phyloP scores from a whole-genome alignment of 2,113 vertebrate species.

The Pelecanoides urinatrix region DNA sequence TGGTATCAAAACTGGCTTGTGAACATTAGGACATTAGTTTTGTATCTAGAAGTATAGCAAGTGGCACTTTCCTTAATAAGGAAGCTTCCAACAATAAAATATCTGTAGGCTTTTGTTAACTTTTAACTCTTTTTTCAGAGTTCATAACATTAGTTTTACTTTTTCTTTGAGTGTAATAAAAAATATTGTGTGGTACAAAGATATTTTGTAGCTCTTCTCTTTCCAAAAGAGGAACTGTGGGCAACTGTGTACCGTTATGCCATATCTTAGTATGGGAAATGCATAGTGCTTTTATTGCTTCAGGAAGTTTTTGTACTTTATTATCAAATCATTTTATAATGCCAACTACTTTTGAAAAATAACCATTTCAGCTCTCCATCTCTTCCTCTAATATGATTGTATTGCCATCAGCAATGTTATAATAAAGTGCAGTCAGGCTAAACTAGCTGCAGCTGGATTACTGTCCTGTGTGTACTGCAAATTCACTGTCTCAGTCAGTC shows the following conservation, averaged over 20 bases:
- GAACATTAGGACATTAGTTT: not conserved
- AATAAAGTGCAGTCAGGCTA: conserved; percentile 51
- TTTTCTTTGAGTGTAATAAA: conserved; percentile 18
- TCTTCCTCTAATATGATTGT: conserved; percentile 39
- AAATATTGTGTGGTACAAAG: not conserved
- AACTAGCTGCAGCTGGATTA: conserved; percentile 41
- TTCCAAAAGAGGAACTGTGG: conserved; percentile 3
- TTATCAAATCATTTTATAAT: conserved; percentile 70
- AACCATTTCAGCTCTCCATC: conserved; percentile 39
- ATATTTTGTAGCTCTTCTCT: not conserved
- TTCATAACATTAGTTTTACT: not conserved
- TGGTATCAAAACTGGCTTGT: not conserved
- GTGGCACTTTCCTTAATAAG: not conserved
- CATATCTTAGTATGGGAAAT: conserved; percentile 36
- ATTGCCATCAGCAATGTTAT: conserved; percentile 59
- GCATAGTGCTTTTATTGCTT: conserved; percentile 61
- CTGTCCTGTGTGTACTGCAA: not conserved
- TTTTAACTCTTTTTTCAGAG: not conserved
- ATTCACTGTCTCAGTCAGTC: conserved; percentile 22
- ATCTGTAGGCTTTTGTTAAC: not conserved
- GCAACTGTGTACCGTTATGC: not conserved
- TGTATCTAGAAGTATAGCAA: not conserved
- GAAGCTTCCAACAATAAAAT: not conserved
- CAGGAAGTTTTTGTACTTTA: conserved; percentile 68
- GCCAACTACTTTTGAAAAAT: conserved; percentile 67